These are phyloP conservation scores for Lepisosteus osseus DNA, from an alignment of 2,113 vertebrate species.

Conservation along the genomic window DNA sequence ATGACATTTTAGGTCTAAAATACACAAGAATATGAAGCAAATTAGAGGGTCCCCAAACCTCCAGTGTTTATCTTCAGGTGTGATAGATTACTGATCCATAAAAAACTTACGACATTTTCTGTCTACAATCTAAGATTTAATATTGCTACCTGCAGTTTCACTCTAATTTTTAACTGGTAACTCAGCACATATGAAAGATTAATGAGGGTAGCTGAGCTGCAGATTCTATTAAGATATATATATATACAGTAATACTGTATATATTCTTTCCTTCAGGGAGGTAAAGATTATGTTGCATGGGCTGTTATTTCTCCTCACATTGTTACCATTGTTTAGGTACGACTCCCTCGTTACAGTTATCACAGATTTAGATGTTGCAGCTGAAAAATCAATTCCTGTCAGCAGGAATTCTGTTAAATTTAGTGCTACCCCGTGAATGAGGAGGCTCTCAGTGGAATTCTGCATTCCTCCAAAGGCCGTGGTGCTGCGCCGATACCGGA, in stretches of 20 bases:
- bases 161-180: constrained; percentile 56
- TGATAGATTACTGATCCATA: too few species aligned
- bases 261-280: constrained; percentile 28
- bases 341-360: constrained; percentile 16
- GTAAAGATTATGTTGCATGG: constrained; percentile 29
- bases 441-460: not conserved
- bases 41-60: too few species aligned
- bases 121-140: constrained; percentile 72
- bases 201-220: constrained; percentile 67
- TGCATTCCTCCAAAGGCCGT: constrained; percentile 22
- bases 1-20: too few species aligned
- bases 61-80: too few species aligned
- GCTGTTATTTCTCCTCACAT: constrained; percentile 22
- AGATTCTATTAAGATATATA: constrained; percentile 49
- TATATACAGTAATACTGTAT: not conserved
- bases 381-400: constrained; percentile 12
- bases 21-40: too few species aligned
- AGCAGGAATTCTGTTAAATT: not conserved
- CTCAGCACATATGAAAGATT: constrained; percentile 68
- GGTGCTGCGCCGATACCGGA: too few species aligned
- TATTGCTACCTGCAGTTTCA: constrained; percentile 61
- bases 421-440: too few species aligned
- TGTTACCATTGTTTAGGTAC: constrained; percentile 22
- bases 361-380: constrained; percentile 14
- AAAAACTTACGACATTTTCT: constrained; percentile 29